Evolutionary conservation across 2,797 vertebrate genomes (phyloP).

Genomic region (Alcedo quadribrachys): DNA sequence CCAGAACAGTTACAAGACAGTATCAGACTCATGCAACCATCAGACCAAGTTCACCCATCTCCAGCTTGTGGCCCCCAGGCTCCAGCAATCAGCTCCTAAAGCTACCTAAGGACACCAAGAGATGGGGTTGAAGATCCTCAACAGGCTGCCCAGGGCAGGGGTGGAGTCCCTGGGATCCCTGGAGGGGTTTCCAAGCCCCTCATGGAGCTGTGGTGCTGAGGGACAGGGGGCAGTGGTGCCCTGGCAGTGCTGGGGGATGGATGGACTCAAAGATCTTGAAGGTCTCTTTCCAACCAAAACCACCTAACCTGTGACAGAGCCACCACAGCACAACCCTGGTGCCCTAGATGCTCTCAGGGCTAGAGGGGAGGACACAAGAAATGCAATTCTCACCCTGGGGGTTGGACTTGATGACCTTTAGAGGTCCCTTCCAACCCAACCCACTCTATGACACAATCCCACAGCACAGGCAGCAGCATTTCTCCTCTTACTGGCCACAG

Average conservation of each 20-base stretch:
- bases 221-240: no score
- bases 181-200: no score
- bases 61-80: background rate
- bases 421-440: background rate
- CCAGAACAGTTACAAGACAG: background rate
- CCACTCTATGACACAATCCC: background rate
- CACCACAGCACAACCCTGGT: background rate
- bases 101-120: no score
- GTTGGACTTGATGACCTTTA: background rate
- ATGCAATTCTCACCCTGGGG: background rate
- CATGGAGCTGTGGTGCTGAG: no score
- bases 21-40: background rate
- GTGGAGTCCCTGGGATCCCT: no score
- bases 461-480: background rate
- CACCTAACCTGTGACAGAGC: background rate
- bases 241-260: no score
- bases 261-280: no score
- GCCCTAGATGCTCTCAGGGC: background rate
- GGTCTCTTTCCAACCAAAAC: background rate
- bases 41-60: background rate
- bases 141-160: no score
- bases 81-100: no score
- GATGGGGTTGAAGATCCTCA: no score
- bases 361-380: background rate
- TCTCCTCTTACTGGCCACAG: fast-evolving